phyloP scores from a whole-genome alignment of 1,140 invertebrate genomes.

The Bacillus rossius region DNA sequence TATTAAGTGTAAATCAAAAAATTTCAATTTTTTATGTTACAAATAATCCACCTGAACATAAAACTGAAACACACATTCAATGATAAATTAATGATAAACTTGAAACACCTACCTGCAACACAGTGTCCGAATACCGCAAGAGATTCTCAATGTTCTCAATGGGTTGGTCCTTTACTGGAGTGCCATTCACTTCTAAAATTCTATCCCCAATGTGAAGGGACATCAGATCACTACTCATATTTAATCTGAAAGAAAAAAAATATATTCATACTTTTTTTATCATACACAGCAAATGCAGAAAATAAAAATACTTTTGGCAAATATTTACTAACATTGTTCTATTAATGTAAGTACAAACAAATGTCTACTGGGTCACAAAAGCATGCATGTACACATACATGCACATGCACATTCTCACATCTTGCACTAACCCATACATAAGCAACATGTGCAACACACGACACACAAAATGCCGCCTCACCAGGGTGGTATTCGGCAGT shows the following conservation, averaged over 20 bases:
- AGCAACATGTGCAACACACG: too few species aligned
- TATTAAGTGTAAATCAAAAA: slow-evolving; percentile 1
- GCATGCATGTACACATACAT: too few species aligned
- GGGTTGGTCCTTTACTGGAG: slow-evolving; percentile 72
- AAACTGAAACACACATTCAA: neutral
- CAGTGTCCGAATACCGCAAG: slow-evolving; percentile 63
- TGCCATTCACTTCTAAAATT: slow-evolving; percentile 89
- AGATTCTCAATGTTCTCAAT: slow-evolving; percentile 72
- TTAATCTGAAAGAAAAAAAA: slow-evolving; percentile 57
- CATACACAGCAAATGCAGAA: too few species aligned
- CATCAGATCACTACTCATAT: slow-evolving; percentile 73
- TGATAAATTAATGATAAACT: neutral
- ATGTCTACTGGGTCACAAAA: too few species aligned
- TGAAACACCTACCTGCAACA: slow-evolving; percentile 55
- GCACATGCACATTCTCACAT: too few species aligned
- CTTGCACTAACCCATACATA: too few species aligned
- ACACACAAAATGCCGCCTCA: too few species aligned
- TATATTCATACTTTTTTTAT: too few species aligned
- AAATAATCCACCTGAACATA: neutral
- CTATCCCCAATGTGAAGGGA: slow-evolving; percentile 84
- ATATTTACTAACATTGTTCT: too few species aligned
- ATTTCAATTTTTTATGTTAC: slow-evolving; percentile 15
- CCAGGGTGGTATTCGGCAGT: too few species aligned
- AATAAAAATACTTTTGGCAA: too few species aligned
- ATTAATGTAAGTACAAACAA: too few species aligned